Evolutionary conservation across 2,797 vertebrate genomes (phyloP), one percentile per base, ranked within the genome.

Genomic region (Spondyliosoma cantharus): DNA sequence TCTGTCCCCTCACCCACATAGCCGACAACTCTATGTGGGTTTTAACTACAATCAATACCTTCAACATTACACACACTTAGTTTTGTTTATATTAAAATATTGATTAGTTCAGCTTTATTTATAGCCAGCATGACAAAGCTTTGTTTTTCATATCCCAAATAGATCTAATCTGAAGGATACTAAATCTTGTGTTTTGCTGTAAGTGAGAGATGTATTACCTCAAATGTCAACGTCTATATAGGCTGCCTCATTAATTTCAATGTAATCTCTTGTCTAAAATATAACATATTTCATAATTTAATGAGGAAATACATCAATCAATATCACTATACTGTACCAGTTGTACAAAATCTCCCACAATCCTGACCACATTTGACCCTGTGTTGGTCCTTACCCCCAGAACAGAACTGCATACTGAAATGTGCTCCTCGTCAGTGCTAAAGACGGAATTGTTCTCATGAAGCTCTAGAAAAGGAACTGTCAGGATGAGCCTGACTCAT

Each of bases 401-500:
- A 37, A 37, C 7, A 37, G 32, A 37, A 9, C 7, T 9, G 32
- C 32, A 52, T 19, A 22, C 42, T 42, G 27, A 64, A 19, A 19
- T 16, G 11, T 11, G 29, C 24, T 64, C 3, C 27, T 48, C 20
- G 58, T 58, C 32, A 63, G 42, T 24, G 32, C n/a, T 59, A 17
- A 24, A 58, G 19, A 43, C 57, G 2, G 29, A 58, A 43, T 54
- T 64, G 58, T 42, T 50, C 29, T 76, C 46, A 25, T 48, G 63
- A 20, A 75, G 49, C 50, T 66, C 22, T 20, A 43, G 57, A 58
- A 66, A 42, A 71, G 48, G 24, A 65, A 20, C 27, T 52, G 32
- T 37, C 42, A 19, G 29, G 69, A 45, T 42, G 62, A 74, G 48
- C 7, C 25, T 66, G 70, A 70, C 62, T 85, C 71, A 64, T 15